Percentiles rank a stretch among this genome's conserved stretches.
Conservation (phyloP, 2,888 invertebrate genomes). For the Baccha elongata region DNA sequence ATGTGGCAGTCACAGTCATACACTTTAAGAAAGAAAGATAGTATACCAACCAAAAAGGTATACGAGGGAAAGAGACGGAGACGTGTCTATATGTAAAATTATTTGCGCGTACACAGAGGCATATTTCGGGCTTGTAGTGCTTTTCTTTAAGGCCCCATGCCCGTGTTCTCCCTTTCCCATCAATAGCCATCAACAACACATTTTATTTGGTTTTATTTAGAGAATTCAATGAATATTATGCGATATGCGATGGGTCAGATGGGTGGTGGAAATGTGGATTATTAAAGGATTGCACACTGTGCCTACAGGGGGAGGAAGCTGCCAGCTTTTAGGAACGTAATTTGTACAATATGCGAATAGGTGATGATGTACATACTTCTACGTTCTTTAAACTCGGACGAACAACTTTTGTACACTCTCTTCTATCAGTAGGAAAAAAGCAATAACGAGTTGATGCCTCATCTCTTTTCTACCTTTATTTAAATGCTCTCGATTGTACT, state of each 20-base stretch:
- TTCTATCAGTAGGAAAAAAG: slow-evolving; percentile 30
- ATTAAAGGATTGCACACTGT: not conserved
- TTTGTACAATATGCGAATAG: slow-evolving; percentile 52
- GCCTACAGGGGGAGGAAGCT: slow-evolving; percentile 8
- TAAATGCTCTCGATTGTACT: not conserved
- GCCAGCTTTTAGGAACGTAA: not conserved
- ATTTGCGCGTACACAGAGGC: slow-evolving; percentile 62
- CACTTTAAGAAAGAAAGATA: slow-evolving; percentile 16
- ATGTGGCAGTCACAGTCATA: slow-evolving; percentile 58
- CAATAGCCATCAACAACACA: slow-evolving; percentile 1
- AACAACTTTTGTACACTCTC: slow-evolving; percentile 39
- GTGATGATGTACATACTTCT: slow-evolving; percentile 39
- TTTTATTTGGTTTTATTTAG: slow-evolving; percentile 12
- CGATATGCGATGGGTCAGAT: not conserved
- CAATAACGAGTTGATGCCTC: slow-evolving; percentile 34
- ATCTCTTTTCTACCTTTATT: slow-evolving; percentile 23
- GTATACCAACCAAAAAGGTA: slow-evolving; percentile 23
- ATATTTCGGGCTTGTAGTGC: slow-evolving; percentile 24
- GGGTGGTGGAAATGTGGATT: slow-evolving; percentile 2
- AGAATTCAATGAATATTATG: slow-evolving; percentile 2
- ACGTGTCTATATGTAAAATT: slow-evolving; percentile 41
- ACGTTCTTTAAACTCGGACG: slow-evolving; percentile 9
- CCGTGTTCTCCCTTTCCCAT: not conserved
- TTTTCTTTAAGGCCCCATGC: not conserved
- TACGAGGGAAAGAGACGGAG: slow-evolving; percentile 39